Evolutionary conservation across 2,797 vertebrate genomes (phyloP).

Genomic region (Macroramphosus scolopax): DNA sequence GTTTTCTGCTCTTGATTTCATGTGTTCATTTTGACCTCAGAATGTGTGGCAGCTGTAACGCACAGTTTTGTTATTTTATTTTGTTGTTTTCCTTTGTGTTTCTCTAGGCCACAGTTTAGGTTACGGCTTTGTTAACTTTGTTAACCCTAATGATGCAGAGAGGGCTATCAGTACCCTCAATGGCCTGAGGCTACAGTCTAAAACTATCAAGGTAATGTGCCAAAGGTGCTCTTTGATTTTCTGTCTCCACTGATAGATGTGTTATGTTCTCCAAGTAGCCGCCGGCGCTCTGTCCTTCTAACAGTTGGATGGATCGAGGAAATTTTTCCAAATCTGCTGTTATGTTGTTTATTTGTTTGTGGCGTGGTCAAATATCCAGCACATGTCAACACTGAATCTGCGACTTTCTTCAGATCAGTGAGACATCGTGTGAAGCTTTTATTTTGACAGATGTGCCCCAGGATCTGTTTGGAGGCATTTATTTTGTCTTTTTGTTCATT

Average conservation of each 20-base stretch:
- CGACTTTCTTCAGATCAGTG: conserved; percentile 56
- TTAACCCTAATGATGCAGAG: conserved; percentile 97
- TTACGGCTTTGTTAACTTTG: conserved; percentile 99
- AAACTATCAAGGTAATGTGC: conserved; percentile 98
- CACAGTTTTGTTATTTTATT: conserved; percentile 81
- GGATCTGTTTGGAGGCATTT: conserved; percentile 48
- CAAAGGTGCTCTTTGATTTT: conserved; percentile 75
- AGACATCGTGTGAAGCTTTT: conserved; percentile 30
- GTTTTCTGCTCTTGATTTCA: conserved; percentile 41
- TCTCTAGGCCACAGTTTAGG: conserved; percentile 97
- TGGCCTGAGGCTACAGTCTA: conserved; percentile 98
- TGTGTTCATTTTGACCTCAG: conserved; percentile 30
- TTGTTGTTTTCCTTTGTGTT: conserved; percentile 82
- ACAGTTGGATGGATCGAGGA: conserved; percentile 62
- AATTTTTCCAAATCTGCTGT: conserved; percentile 56
- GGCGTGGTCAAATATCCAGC: too few species aligned
- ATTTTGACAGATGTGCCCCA: conserved; percentile 21
- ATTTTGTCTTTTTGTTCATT: conserved; percentile 30
- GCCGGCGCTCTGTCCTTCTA: conserved; percentile 62
- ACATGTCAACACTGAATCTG: conserved; percentile 72
- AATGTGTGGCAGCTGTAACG: conserved; percentile 59
- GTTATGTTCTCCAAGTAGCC: conserved; percentile 62
- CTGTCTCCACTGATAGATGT: conserved; percentile 74
- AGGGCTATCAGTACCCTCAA: conserved; percentile 99
- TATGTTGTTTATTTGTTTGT: conserved; percentile 26